Evolutionary conservation across 1,140 invertebrate species (phyloP).

Genomic region (Physella acuta): DNA sequence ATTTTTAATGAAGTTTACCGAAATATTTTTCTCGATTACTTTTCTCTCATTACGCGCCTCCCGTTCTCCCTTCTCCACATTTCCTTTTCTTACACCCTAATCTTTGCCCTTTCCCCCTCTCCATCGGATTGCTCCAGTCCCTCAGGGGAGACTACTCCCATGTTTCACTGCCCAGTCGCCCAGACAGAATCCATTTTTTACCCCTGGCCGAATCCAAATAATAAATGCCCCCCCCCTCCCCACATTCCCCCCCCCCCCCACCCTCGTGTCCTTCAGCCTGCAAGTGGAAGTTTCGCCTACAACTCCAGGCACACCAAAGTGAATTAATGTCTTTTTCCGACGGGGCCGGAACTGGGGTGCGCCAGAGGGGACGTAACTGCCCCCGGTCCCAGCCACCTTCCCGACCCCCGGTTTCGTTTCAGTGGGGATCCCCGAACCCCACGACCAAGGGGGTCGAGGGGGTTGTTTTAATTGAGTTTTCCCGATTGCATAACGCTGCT

Average conservation of each 20-base stretch:
- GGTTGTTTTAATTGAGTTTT: too few species aligned
- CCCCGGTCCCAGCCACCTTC: too few species aligned
- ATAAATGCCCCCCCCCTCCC: conserved; percentile 12
- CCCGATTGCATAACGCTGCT: too few species aligned
- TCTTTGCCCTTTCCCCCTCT: conserved; percentile 1
- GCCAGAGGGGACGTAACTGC: too few species aligned
- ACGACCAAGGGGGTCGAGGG: too few species aligned
- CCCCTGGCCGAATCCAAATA: conserved; percentile 14
- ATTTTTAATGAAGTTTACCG: too few species aligned
- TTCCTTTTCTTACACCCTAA: background rate
- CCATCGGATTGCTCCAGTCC: background rate
- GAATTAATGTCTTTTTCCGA: conserved; percentile 14
- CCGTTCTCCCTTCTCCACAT: background rate
- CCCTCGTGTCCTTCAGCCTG: conserved; percentile 3
- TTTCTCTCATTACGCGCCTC: too few species aligned
- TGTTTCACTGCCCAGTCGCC: conserved; percentile 18
- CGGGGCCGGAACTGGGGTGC: conserved; percentile 12
- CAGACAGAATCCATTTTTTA: conserved; percentile 20
- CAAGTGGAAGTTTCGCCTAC: conserved; percentile 13
- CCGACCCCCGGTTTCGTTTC: too few species aligned
- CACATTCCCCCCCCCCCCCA: background rate
- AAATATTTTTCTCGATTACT: too few species aligned
- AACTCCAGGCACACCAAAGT: conserved; percentile 6
- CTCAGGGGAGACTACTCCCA: conserved; percentile 10
- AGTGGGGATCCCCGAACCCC: too few species aligned